Evolutionary conservation across 1,140 invertebrate genomes (phyloP).

Genomic region (Steinernema feltiae): DNA sequence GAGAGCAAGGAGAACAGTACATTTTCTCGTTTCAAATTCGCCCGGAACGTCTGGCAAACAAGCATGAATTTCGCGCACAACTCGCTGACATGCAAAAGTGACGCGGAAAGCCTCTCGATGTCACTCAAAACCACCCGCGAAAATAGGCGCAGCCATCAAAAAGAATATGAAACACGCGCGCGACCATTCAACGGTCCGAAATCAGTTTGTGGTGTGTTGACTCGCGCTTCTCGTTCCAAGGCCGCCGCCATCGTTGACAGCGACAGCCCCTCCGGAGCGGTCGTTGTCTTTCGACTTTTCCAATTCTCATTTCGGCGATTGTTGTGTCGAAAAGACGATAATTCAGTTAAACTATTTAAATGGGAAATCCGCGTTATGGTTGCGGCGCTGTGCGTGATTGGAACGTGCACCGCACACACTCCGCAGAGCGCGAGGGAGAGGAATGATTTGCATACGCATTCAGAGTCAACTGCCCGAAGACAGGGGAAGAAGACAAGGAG

Average conservation of each 20-base stretch:
- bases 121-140: not conserved
- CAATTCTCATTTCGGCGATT: not conserved
- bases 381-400: not conserved
- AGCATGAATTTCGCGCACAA: not conserved
- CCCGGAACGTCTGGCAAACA: too few relatives aligned
- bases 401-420: too few relatives aligned
- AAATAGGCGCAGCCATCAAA: not conserved
- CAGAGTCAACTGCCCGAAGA: constrained; percentile 4
- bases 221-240: not conserved
- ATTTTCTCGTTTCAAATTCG: too few relatives aligned
- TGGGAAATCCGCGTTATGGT: not conserved
- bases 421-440: too few relatives aligned
- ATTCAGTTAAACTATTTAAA: constrained; percentile 9
- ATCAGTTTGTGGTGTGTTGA: not conserved
- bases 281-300: not conserved
- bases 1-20: too few relatives aligned
- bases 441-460: not conserved
- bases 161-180: constrained; percentile 13
- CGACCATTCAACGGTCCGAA: not conserved
- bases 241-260: not conserved
- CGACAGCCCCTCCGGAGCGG: not conserved
- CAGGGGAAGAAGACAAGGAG: not conserved
- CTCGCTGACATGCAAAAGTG: constrained; percentile 3
- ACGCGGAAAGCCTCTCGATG: not conserved
- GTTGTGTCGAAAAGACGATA: constrained; percentile 2